These are phyloP conservation scores for Cyanocitta stelleri DNA, from an alignment of 2,113 vertebrate genomes.

Conservation along the genomic window DNA sequence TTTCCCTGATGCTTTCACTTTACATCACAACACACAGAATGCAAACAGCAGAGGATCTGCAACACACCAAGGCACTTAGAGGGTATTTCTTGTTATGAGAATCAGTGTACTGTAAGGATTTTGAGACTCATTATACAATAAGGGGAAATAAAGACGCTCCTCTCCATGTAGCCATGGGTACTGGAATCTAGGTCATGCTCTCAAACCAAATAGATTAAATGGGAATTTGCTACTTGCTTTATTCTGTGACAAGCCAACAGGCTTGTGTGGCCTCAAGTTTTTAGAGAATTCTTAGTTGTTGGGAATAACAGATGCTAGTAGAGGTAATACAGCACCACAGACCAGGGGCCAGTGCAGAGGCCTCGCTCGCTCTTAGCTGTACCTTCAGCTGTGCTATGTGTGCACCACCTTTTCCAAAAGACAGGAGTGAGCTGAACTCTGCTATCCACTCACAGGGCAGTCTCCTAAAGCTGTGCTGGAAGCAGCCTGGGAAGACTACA, in stretches of 20 bases:
- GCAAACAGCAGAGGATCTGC: not conserved
- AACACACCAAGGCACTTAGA: not conserved
- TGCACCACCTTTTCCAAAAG: not conserved
- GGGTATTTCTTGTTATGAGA: not conserved
- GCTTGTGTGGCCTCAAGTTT: not conserved
- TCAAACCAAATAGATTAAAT: not conserved
- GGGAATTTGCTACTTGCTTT: not conserved
- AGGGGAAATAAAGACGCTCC: not conserved
- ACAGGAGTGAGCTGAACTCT: not conserved
- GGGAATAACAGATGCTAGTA: not conserved
- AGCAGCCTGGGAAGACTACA: not conserved
- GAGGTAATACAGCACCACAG: not conserved
- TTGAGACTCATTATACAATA: not conserved
- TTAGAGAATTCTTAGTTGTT: not conserved
- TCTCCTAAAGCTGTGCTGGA: not conserved
- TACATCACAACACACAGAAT: not conserved
- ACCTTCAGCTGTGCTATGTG: not conserved
- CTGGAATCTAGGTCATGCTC: conserved; percentile 11
- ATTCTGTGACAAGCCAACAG: not conserved
- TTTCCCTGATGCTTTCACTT: not conserved
- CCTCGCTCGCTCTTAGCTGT: not conserved
- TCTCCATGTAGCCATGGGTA: not conserved
- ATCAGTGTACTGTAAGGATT: not conserved
- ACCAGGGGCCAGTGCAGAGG: not conserved
- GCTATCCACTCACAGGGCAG: not conserved